Evolutionary conservation across 2,113 vertebrate genomes (phyloP), one percentile per base, ranked within the genome.

Genomic region (Oostethus manadensis): DNA sequence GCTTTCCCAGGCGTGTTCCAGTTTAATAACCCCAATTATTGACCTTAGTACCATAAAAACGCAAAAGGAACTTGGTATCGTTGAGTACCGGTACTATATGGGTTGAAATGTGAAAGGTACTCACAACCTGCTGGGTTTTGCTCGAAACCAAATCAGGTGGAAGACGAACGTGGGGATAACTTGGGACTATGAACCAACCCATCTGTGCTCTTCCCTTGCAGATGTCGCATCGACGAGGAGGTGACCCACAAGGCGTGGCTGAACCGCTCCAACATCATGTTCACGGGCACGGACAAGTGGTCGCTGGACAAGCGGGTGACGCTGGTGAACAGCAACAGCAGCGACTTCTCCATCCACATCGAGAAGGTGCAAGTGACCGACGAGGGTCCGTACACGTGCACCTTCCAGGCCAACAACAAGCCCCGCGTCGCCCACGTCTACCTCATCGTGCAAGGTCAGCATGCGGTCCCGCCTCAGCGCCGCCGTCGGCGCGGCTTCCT

Each of bases 221-320:
- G 94, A 77, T 96, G 94, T 88, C 92, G 88, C 79, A 94, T 95
- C 8, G 90, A 95, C 0, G 89, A 93, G 62, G 90, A 94, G 6
- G 93, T 95, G 67, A 95, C 93, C 13, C 92, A 93, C 57, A 94
- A 94, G 79, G 94, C 94, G 53, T 95, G 94, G 94, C 78, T 96
- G 74, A 94, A 95, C 82, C 93, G 94, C 70, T 95, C 93, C 56
- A 94, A 93, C 86, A 96, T 96, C 86, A 83, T 96, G 47, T 95
- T 93, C 2, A 89, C 94, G 0, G 94, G 94, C 60, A 91, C 87
- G 0, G 94, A 96, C 83, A 94, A 93, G 83, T 96, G 94, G 94
- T 92, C 93, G 13, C 90, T 94, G 17, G 94, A 96, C 80, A 80
- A 86, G 0, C 89, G 94, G 0, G 94, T 96, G 61, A 90, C 88